phyloP scores from a whole-genome alignment of 2,113 vertebrate genomes.

The Myocastor coypus region DNA sequence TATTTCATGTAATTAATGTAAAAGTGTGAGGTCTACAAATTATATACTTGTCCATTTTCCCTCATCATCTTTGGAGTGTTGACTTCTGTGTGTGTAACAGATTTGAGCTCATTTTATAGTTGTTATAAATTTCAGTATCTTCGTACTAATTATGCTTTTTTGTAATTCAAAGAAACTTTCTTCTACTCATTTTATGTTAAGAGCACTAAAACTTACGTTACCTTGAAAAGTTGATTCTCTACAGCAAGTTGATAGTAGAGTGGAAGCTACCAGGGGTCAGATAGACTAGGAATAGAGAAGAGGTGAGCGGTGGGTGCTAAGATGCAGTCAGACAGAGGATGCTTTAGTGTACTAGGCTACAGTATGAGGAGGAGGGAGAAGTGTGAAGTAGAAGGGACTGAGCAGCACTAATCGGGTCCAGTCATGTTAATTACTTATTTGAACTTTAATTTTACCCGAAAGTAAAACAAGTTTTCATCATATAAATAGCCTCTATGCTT shows the following conservation, averaged over 20 bases:
- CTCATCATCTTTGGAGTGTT: constrained; percentile 7
- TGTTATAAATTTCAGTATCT: constrained; percentile 46
- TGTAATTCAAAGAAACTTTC: neutral
- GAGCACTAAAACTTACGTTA: neutral
- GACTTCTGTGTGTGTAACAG: neutral
- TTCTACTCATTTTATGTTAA: neutral
- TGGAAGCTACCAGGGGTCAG: no score
- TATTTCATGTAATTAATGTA: neutral
- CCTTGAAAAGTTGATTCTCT: neutral
- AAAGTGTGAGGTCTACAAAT: constrained; percentile 42
- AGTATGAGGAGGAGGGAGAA: neutral
- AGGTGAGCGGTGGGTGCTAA: neutral
- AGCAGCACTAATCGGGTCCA: neutral
- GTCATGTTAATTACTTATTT: constrained; percentile 4
- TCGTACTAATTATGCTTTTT: constrained; percentile 17
- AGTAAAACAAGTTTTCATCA: constrained; percentile 30
- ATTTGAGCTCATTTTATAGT: neutral
- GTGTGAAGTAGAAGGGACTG: neutral
- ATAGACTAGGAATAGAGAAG: neutral
- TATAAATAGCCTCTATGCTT: neutral
- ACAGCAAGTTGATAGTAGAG: neutral
- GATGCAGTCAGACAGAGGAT: neutral
- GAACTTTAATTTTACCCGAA: neutral
- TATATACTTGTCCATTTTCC: neutral
- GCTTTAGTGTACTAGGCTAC: no score